A percentile compares a stretch with the other conserved stretches of the same genome.
Conservation (phyloP, 2,797 vertebrate genomes). For the Acanthiza pusilla region DNA sequence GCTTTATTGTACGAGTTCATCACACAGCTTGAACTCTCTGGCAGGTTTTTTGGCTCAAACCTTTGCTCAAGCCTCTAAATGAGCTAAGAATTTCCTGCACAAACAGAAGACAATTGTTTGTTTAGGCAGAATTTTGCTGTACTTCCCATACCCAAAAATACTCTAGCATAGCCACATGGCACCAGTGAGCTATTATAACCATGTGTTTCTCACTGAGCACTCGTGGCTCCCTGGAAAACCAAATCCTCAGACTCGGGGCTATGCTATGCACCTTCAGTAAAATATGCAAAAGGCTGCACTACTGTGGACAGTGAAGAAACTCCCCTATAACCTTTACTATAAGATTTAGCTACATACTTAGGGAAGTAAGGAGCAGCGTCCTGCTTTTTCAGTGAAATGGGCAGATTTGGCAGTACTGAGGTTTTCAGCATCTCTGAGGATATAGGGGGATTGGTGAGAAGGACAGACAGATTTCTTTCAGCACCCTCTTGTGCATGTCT, state of each 20-base stretch:
- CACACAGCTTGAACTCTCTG: neutral
- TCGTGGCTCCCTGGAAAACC: neutral
- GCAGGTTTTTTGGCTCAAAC: neutral
- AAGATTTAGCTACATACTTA: neutral
- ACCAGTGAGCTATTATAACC: neutral
- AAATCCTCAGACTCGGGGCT: neutral
- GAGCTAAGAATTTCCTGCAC: neutral
- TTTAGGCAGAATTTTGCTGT: neutral
- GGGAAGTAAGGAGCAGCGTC: neutral
- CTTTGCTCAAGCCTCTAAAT: neutral
- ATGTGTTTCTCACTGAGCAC: neutral
- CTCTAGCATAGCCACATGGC: neutral
- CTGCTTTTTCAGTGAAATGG: neutral
- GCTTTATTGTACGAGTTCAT: neutral
- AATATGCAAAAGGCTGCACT: neutral
- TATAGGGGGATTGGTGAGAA: neutral
- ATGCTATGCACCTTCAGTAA: neutral
- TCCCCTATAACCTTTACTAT: neutral
- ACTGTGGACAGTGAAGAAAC: neutral
- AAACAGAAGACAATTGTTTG: neutral
- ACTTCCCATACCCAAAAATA: neutral
- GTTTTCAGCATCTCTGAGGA: neutral
- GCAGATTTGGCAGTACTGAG: fast-evolving
- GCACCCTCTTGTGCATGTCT: neutral
- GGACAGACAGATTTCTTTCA: neutral